phyloP scores from a whole-genome alignment of 2,797 vertebrate genomes.

The Todus mexicanus region DNA sequence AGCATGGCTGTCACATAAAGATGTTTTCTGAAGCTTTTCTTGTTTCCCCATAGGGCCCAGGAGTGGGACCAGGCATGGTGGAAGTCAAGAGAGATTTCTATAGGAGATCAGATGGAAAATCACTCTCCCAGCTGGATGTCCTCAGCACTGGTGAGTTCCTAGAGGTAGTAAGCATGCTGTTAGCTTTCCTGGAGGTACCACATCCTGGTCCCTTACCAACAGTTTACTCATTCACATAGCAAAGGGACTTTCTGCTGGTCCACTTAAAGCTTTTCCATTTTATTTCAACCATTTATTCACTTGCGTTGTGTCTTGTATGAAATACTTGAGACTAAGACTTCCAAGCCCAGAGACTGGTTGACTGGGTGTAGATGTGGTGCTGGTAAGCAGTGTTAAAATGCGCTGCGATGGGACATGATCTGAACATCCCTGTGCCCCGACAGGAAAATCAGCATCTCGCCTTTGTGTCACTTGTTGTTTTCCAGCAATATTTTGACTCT shows the following conservation, averaged over 20 bases:
- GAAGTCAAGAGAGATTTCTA: neutral
- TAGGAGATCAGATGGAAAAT: neutral
- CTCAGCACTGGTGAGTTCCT: neutral
- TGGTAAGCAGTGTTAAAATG: neutral
- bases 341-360: neutral
- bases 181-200: neutral
- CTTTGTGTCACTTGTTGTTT: neutral
- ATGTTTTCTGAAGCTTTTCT: neutral
- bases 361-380: neutral
- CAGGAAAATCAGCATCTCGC: neutral
- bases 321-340: neutral
- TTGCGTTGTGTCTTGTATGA: neutral
- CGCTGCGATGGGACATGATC: neutral
- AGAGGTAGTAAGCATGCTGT: neutral
- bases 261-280: neutral
- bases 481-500: slow-evolving; percentile 3
- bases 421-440: neutral
- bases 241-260: neutral
- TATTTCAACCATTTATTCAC: neutral
- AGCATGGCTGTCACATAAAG: accelerated
- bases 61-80: accelerated
- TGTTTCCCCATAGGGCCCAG: neutral
- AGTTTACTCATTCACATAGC: neutral
- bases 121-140: neutral
- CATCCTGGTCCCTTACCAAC: neutral